These are phyloP conservation scores for Calliopsis andreniformis DNA, from an alignment of 1,140 invertebrate species.

Conservation along the genomic window DNA sequence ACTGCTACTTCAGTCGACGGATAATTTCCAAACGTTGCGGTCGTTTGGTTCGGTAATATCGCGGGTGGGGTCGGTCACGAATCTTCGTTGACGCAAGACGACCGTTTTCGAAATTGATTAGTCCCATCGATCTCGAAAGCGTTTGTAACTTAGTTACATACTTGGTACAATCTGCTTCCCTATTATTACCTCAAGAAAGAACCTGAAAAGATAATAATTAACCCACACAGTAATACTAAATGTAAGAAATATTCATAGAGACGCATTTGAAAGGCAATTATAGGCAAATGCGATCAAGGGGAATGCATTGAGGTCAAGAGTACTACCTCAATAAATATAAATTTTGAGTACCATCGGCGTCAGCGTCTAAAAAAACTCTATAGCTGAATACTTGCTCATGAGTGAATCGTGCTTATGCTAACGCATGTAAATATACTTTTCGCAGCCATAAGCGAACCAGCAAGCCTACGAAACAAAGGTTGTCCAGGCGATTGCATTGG, in stretches of 20 bases:
- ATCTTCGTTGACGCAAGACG: conserved; percentile 60
- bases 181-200: no score
- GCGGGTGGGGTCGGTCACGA: conserved; percentile 72
- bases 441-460: not conserved
- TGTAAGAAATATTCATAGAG: no score
- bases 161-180: no score
- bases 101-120: conserved; percentile 59
- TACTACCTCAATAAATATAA: not conserved
- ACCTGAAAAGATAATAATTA: no score
- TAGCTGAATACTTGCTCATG: not conserved
- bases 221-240: no score
- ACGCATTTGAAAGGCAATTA: not conserved
- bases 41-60: conserved; percentile 71
- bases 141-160: conserved; percentile 16
- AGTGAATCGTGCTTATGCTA: conserved; percentile 29
- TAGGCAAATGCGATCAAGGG: not conserved
- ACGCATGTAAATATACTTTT: conserved; percentile 18
- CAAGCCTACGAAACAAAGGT: not conserved
- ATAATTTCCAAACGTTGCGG: conserved; percentile 71
- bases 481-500: conserved; percentile 19
- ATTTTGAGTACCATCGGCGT: not conserved
- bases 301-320: not conserved
- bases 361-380: not conserved
- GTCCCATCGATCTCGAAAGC: conserved; percentile 53
- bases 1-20: conserved; percentile 62